These are phyloP conservation scores for Achatina immaculata DNA, from an alignment of 1,140 invertebrate genomes.

Conservation along the genomic window DNA sequence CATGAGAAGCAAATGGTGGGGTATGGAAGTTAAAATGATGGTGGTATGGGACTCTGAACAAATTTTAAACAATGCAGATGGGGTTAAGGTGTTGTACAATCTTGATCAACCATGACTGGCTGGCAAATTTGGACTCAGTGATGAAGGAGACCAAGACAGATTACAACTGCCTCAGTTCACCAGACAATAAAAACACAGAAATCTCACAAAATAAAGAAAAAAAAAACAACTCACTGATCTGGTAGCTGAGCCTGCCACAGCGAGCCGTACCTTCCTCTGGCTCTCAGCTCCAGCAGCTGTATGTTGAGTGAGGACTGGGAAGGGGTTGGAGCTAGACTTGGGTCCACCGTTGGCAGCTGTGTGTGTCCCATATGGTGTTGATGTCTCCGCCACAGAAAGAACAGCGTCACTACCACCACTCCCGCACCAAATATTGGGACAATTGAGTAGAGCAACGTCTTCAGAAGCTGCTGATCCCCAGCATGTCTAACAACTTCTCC, in stretches of 20 bases:
- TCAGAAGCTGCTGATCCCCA: slow-evolving; percentile 42
- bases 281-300: slow-evolving; percentile 86
- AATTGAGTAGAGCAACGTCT: slow-evolving; percentile 72
- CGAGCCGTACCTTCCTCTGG: slow-evolving; percentile 90
- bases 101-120: too few species aligned
- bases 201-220: too few species aligned
- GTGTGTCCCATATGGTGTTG: slow-evolving; percentile 53
- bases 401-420: slow-evolving; percentile 73
- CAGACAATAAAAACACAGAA: too few species aligned
- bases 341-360: slow-evolving; percentile 66
- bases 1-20: too few species aligned
- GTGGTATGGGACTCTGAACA: too few species aligned
- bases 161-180: too few species aligned
- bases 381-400: slow-evolving; percentile 76
- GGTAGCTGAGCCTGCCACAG: slow-evolving; percentile 90
- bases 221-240: slow-evolving; percentile 74
- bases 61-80: too few species aligned
- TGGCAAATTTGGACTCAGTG: too few species aligned
- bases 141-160: too few species aligned
- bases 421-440: slow-evolving; percentile 71
- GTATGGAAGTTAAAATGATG: too few species aligned
- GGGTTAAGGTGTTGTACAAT: too few species aligned
- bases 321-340: slow-evolving; percentile 65
- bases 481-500: slow-evolving; percentile 24
- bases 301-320: slow-evolving; percentile 63